Evolutionary conservation across 2,888 invertebrate genomes (phyloP).

Genomic region (Masnerella sp.): DNA sequence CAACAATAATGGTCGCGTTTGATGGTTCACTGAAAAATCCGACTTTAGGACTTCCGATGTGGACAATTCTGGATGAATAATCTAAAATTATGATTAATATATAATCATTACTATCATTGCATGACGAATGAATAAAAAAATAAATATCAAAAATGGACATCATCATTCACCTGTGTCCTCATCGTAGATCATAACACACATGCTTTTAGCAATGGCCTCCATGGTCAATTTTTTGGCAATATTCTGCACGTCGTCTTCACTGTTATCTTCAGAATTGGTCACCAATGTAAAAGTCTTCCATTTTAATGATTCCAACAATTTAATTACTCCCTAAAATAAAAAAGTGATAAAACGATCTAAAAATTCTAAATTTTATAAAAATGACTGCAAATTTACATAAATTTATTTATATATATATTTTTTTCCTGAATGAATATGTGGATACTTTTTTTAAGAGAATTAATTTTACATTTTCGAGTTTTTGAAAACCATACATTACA

Average conservation of each 20-base stretch:
- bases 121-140: background rate
- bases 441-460: too few relatives aligned
- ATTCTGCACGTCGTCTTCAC: constrained; percentile 70
- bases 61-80: constrained; percentile 69
- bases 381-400: too few relatives aligned
- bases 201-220: constrained; percentile 66
- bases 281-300: constrained; percentile 74
- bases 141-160: background rate
- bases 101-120: background rate
- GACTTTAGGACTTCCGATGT: constrained; percentile 69
- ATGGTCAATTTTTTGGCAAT: constrained; percentile 72
- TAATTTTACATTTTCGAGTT: too few relatives aligned
- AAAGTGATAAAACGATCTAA: too few relatives aligned
- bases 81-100: too few relatives aligned
- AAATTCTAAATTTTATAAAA: too few relatives aligned
- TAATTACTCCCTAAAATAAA: constrained; percentile 68
- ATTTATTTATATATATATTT: too few relatives aligned
- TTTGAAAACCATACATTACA: too few relatives aligned
- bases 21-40: constrained; percentile 64
- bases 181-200: constrained; percentile 70
- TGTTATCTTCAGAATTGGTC: constrained; percentile 65
- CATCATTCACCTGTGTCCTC: constrained; percentile 69
- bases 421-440: too few relatives aligned
- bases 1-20: constrained; percentile 69
- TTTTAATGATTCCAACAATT: constrained; percentile 68